A percentile compares a stretch with the other conserved stretches of the same genome.
phyloP scores from a whole-genome alignment of 1,140 invertebrate species.

The Apis florea region DNA sequence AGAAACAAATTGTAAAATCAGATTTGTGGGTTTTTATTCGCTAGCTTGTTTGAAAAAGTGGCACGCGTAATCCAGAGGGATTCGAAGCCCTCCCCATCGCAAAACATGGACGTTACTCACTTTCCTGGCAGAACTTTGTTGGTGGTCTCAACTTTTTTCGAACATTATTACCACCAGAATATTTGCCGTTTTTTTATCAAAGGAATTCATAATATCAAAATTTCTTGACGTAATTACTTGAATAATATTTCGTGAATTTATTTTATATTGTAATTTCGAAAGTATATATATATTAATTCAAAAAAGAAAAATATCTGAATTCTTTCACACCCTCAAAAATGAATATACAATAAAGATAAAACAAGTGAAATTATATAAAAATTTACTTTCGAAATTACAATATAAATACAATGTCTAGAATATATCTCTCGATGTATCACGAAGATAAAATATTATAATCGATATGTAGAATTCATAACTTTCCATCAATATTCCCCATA shows the following conservation, averaged over 20 bases:
- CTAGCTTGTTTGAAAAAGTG: not conserved
- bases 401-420: not conserved
- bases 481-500: not conserved
- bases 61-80: not conserved
- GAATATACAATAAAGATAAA: too few species aligned
- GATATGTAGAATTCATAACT: too few species aligned
- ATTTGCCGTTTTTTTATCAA: not conserved
- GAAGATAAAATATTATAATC: too few species aligned
- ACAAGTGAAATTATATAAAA: too few species aligned
- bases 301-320: too few species aligned
- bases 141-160: not conserved
- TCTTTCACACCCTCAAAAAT: too few species aligned
- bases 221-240: too few species aligned
- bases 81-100: not conserved
- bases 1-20: not conserved
- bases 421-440: not conserved
- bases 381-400: too few species aligned
- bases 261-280: too few species aligned
- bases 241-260: too few species aligned
- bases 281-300: too few species aligned
- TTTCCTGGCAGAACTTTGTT: not conserved
- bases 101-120: constrained; percentile 4
- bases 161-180: not conserved
- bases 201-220: too few species aligned
- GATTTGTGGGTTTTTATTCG: not conserved